Evolutionary conservation across 2,113 vertebrate genomes (phyloP).

Genomic region (Brachypteracias leptosomus): DNA sequence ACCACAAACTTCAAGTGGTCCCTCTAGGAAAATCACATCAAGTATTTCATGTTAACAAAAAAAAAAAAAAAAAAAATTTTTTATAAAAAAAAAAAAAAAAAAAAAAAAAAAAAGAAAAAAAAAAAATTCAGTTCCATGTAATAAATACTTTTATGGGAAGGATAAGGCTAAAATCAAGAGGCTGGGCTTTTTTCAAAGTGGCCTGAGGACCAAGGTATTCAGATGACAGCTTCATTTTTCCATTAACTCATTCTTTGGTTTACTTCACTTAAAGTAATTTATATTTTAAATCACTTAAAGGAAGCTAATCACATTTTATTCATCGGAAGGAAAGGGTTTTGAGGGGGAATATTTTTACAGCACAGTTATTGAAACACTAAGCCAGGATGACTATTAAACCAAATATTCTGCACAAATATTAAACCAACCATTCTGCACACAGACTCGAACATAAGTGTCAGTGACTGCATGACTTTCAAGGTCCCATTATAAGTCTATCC

Average conservation of each 20-base stretch:
- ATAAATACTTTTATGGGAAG: not conserved
- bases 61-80: fast-evolving
- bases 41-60: not conserved
- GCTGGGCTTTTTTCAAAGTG: not conserved
- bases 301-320: not conserved
- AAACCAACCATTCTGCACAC: not conserved
- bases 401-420: no score
- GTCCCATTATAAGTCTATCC: not conserved
- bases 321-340: not conserved
- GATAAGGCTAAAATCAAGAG: not conserved
- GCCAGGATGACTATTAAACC: not conserved
- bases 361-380: not conserved
- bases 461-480: not conserved
- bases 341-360: not conserved
- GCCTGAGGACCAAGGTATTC: not conserved
- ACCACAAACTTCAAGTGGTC: slow-evolving; percentile 40
- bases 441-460: not conserved
- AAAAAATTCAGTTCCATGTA: not conserved
- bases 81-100: not conserved
- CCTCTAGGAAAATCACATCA: slow-evolving; percentile 37
- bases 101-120: fast-evolving
- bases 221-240: not conserved
- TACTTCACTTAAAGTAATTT: not conserved
- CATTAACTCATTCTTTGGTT: not conserved
- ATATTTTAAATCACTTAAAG: not conserved